These are phyloP conservation scores for Chrysolina americana DNA, from an alignment of 2,888 invertebrate species.

Conservation along the genomic window DNA sequence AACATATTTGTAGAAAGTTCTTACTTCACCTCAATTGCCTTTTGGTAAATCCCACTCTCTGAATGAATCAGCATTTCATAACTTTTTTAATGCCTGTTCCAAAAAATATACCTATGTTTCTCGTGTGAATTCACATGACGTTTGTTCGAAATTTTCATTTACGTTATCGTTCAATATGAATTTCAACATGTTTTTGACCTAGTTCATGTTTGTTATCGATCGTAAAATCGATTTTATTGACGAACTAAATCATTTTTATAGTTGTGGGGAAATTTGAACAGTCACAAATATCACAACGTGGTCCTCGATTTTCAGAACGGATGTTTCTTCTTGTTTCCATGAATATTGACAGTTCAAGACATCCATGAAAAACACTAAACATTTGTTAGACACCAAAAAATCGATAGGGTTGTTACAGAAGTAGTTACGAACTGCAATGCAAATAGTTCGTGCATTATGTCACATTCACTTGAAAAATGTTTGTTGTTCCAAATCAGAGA, in stretches of 20 bases:
- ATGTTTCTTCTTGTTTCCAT: not conserved
- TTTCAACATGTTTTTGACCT: slow-evolving; percentile 26
- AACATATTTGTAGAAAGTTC: too few relatives aligned
- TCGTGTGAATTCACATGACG: not conserved
- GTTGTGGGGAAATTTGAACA: slow-evolving; percentile 21
- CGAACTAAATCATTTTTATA: slow-evolving; percentile 22
- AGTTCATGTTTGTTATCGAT: slow-evolving; percentile 21
- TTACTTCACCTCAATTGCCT: too few relatives aligned
- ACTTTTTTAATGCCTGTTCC: not conserved
- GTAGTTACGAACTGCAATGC: too few relatives aligned
- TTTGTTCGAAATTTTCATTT: not conserved
- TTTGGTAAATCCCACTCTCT: too few relatives aligned
- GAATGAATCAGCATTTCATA: not conserved
- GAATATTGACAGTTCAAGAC: not conserved
- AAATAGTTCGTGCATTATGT: too few relatives aligned
- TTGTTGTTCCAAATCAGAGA: too few relatives aligned
- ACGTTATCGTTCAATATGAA: not conserved
- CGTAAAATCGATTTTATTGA: slow-evolving; percentile 28
- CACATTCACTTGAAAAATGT: too few relatives aligned
- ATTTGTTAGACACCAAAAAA: not conserved
- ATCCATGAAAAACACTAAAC: not conserved
- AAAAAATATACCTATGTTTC: not conserved
- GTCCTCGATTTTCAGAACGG: not conserved
- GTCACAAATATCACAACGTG: not conserved
- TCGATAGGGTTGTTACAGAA: not conserved